phyloP scores from a whole-genome alignment of 2,888 invertebrate species.

The Melangyna quadrimaculata region DNA sequence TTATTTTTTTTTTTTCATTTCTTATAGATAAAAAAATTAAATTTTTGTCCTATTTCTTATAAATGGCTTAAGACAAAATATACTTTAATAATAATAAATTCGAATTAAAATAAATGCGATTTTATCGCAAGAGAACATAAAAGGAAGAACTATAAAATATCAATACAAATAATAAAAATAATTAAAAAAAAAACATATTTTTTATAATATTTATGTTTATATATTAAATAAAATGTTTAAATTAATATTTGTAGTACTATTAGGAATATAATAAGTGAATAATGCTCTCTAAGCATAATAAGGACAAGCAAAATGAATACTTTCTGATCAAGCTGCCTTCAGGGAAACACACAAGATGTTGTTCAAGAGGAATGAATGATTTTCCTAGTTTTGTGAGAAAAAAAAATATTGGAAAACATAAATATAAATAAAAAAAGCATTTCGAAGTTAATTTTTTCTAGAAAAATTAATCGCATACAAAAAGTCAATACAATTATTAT shows the following conservation, averaged over 20 bases:
- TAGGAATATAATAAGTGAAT: conserved; percentile 52
- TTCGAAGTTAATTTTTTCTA: too few relatives aligned
- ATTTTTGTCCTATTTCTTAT: conserved; percentile 42
- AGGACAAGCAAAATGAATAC: conserved; percentile 44
- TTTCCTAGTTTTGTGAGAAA: conserved; percentile 37
- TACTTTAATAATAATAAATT: conserved; percentile 45
- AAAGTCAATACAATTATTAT: too few relatives aligned
- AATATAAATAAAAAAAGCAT: background rate
- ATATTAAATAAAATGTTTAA: conserved; percentile 42
- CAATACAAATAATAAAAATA: conserved; percentile 1
- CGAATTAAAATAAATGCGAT: conserved; percentile 61
- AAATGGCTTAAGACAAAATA: conserved; percentile 56
- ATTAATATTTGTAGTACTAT: conserved; percentile 30
- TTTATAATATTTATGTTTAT: conserved; percentile 5
- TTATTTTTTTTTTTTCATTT: conserved; percentile 29
- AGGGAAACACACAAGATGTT: conserved; percentile 48
- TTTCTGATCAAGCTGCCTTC: conserved; percentile 62
- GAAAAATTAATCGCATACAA: too few relatives aligned
- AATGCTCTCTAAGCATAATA: conserved; percentile 47
- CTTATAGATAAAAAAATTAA: conserved; percentile 47
- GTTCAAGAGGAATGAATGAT: conserved; percentile 50
- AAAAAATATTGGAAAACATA: background rate
- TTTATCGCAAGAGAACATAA: conserved; percentile 43
- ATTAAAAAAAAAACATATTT: background rate
- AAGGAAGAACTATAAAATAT: conserved; percentile 3